A percentile compares a stretch with the other conserved stretches of the same genome.
phyloP scores from a whole-genome alignment of 1,140 invertebrate genomes.

The Drosophila insularis region DNA sequence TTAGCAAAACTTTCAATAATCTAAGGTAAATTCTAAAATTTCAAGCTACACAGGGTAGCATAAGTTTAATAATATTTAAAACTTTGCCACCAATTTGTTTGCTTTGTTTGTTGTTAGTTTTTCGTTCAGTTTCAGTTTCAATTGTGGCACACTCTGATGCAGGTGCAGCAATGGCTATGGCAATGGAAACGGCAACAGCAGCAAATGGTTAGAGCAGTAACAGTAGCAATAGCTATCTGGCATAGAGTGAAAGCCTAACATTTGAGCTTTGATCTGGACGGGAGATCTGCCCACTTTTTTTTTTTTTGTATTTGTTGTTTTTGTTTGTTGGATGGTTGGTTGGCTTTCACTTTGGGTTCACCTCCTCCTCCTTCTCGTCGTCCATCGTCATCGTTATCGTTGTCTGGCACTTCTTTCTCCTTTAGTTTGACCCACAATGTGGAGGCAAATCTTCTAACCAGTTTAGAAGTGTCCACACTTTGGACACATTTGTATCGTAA shows the following conservation, averaged over 20 bases:
- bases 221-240: constrained; percentile 2
- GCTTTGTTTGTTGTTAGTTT: background rate
- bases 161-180: constrained; percentile 29
- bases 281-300: constrained; percentile 58
- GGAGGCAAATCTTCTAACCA: constrained; percentile 60
- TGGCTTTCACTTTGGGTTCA: constrained; percentile 54
- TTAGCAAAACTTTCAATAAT: too few species aligned
- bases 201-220: background rate
- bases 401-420: constrained; percentile 13
- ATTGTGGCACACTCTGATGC: constrained; percentile 21
- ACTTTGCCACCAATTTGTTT: background rate
- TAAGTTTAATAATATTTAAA: background rate
- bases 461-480: constrained; percentile 67
- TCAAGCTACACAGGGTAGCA: too few species aligned
- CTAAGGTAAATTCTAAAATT: too few species aligned
- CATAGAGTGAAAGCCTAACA: constrained; percentile 56
- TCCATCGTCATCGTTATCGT: too few species aligned
- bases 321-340: background rate
- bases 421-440: constrained; percentile 44
- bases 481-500: constrained; percentile 10
- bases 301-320: constrained; percentile 11
- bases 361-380: background rate
- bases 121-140: constrained; percentile 24
- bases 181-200: background rate
- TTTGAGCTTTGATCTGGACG: constrained; percentile 34